Base-by-base conservation (phyloP, 2,113 vertebrate genomes). In the Morphnarchus princeps region DNA sequence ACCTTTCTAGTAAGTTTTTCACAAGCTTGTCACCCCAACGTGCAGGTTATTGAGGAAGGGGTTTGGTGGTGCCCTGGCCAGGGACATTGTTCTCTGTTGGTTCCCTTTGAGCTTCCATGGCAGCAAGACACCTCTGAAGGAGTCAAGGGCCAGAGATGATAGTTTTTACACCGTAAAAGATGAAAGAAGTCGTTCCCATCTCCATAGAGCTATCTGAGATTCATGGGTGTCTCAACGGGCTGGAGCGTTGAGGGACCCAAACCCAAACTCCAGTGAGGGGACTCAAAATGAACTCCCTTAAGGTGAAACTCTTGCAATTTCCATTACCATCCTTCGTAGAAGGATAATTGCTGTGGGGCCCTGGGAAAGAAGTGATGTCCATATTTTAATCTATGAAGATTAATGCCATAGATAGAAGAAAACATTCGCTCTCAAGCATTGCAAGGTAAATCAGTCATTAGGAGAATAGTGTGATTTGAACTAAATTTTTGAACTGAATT, bases 21-120 rank as follows among this genome's bases (percentile, higher is more conserved):
- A 3, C 69, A 72, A 85, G 15, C 26, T 36, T 84, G 25, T 76
- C 0, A 0, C 11, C 40, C 11, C 25, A 36, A 9, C 0, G 1
- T 47, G 47, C 12, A 79, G 29, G 36, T 63, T 47, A 29, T 8
- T 71, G 57, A 34, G 36, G 70, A 72, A 49, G 22, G 26, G 15
- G 1, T 45, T 79, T 94, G 55, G 31, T 86, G 13, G 5, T 70
- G 40, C 19, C 28, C 36, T 83, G 71, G 24, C 13, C 19, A 5
- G 2, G 24, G 28, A 19, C 15, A 16, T 73, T 31, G 31, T 45
- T 65, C 36, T 77, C 25, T 49, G 2, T 29, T 50, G 40, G 29
- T 78, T 92, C 15, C 12, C 22, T 78, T 87, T 63, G 28, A 78
- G 36, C 13, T 7, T 26, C 43, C 43, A 1, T 29, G 69, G 32